Evolutionary conservation across 2,888 invertebrate species (phyloP).

Genomic region (Athetis lepigone): DNA sequence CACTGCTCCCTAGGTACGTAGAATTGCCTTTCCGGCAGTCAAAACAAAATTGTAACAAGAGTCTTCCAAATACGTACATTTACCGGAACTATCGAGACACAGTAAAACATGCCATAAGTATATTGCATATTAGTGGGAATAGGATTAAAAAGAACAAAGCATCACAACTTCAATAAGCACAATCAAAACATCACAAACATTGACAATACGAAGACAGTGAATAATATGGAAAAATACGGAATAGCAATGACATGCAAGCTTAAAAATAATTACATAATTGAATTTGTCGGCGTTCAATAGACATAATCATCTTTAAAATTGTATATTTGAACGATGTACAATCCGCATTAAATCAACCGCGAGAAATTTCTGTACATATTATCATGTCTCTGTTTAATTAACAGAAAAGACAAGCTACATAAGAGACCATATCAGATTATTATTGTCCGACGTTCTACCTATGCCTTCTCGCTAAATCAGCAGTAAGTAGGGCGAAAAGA

Average conservation of each 20-base stretch:
- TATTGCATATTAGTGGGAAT: slow-evolving; percentile 18
- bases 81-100: not conserved
- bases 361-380: not conserved
- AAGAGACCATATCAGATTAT: not conserved
- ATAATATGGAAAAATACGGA: slow-evolving; percentile 52
- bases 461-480: not conserved
- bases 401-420: slow-evolving; percentile 7
- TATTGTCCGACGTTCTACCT: not conserved
- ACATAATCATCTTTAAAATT: slow-evolving; percentile 80
- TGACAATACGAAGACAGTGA: slow-evolving; percentile 33
- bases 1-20: no score
- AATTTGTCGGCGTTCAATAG: slow-evolving; percentile 70
- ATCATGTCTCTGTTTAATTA: not conserved
- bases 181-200: slow-evolving; percentile 18
- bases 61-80: not conserved
- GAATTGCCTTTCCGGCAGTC: no score
- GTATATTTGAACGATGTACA: slow-evolving; percentile 2
- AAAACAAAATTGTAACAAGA: not conserved
- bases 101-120: slow-evolving; percentile 19
- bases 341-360: no score
- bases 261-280: slow-evolving; percentile 44
- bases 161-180: slow-evolving; percentile 29
- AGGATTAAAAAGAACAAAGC: slow-evolving; percentile 15
- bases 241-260: slow-evolving; percentile 69
- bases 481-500: not conserved